phyloP scores from a whole-genome alignment of 1,140 invertebrate species.

The Probaryconus sp. region DNA sequence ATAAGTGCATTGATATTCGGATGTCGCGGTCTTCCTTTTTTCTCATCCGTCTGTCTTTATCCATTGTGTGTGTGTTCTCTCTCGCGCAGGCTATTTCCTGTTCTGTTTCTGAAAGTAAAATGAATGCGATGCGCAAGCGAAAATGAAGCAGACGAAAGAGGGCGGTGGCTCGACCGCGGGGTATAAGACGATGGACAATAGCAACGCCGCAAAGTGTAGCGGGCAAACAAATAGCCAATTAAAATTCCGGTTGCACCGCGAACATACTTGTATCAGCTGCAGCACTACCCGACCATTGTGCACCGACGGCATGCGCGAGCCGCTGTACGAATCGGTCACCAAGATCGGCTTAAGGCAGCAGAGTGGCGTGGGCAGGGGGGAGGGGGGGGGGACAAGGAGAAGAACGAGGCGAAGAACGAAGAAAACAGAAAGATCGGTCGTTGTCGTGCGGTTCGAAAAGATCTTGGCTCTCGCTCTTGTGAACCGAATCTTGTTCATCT shows the following conservation, averaged over 20 bases:
- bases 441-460: slow-evolving; percentile 32
- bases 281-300: slow-evolving; percentile 70
- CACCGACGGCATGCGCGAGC: slow-evolving; percentile 68
- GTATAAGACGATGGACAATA: slow-evolving; percentile 67
- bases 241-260: slow-evolving; percentile 74
- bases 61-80: slow-evolving; percentile 11
- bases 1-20: slow-evolving; percentile 30
- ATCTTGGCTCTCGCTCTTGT: slow-evolving; percentile 18
- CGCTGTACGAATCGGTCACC: slow-evolving; percentile 56
- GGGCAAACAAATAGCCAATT: slow-evolving; percentile 76
- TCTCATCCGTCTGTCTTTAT: background rate
- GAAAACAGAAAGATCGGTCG: slow-evolving; percentile 22
- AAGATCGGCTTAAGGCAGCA: slow-evolving; percentile 37
- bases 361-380: slow-evolving; percentile 17
- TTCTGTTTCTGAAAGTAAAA: slow-evolving; percentile 55
- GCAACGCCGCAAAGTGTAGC: slow-evolving; percentile 71
- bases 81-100: slow-evolving; percentile 34
- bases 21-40: slow-evolving; percentile 20
- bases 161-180: slow-evolving; percentile 62
- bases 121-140: slow-evolving; percentile 60
- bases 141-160: slow-evolving; percentile 63
- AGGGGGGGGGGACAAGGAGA: slow-evolving; percentile 17
- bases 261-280: slow-evolving; percentile 76
- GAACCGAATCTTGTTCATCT: slow-evolving; percentile 40
- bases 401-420: slow-evolving; percentile 5